Conservation (phyloP, 2,113 vertebrate genomes). For the Pogonocichla stellata region DNA sequence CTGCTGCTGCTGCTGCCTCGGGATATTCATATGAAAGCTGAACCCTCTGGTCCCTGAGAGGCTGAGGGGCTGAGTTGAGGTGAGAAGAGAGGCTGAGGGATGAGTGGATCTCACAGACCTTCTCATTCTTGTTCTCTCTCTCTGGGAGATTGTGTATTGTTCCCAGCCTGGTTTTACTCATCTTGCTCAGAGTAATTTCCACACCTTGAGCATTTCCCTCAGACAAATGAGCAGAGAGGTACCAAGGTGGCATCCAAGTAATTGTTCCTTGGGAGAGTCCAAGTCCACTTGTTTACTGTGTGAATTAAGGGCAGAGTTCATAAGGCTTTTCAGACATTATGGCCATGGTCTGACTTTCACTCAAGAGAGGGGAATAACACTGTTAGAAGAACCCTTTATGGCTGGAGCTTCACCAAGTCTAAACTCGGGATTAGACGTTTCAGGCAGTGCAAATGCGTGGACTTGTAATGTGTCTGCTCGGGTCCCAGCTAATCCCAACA, state of each 20-base stretch:
- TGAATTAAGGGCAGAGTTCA: not conserved
- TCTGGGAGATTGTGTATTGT: not conserved
- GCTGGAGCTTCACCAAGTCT: not conserved
- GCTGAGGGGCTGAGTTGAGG: not conserved
- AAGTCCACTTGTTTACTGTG: no score
- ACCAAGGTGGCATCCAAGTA: not conserved
- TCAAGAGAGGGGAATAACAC: not conserved
- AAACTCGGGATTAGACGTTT: not conserved
- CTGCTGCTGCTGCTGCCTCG: not conserved
- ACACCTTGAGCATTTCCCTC: not conserved
- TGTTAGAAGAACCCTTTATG: not conserved
- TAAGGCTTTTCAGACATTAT: not conserved
- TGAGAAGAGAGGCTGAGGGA: not conserved
- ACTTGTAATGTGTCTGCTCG: not conserved
- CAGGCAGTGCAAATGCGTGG: not conserved
- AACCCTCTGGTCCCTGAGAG: accelerated
- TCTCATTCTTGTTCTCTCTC: accelerated
- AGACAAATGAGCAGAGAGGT: not conserved
- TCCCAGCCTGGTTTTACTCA: not conserved
- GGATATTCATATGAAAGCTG: not conserved
- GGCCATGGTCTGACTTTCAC: not conserved
- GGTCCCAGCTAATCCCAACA: slow-evolving; percentile 54
- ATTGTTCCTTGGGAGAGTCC: not conserved
- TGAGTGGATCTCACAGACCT: not conserved
- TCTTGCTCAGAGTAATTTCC: not conserved